Evolutionary conservation across 2,797 vertebrate species (phyloP), one percentile per base, ranked within the genome.

Genomic region (Onychomys arenicola): DNA sequence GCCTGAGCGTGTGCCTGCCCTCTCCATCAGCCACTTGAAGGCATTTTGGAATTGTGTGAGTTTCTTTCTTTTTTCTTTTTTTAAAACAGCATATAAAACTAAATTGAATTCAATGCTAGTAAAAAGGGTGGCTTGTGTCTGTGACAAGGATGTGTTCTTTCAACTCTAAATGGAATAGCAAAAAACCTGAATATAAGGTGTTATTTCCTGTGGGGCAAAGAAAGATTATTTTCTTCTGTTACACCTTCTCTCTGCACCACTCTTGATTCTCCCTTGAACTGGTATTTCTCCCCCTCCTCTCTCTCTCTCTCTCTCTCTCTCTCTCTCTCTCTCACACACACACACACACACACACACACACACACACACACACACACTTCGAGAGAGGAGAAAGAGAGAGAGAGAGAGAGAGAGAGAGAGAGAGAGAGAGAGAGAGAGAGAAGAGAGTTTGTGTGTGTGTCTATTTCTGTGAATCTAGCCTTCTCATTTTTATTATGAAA

Each of bases 61-160:
- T 80, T 63, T 29, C 40, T 25, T 23, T 69, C 34, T 52, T 37
- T 23, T 37, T 76, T 34, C 55, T 40, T 55, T 43, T 49, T 83
- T n/a, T 46, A 32, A 73, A 93, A 84, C 49, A 96, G 89, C 76
- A 69, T 96, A 96, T 96, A 95, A 96, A 96, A 73, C 93, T 97
- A 97, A 97, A 97, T 96, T 97, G 96, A 97, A 97, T 94, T 95
- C 88, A 95, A 49, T 91, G 46, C 81, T 93, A 86, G 88, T 92
- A 90, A 93, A 97, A 95, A 95, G 80, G 21, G 63, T 93, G 71
- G 92, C 95, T 96, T 93, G 89, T 90, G 94, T 95, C 81, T 96
- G 89, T 94, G 91, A 97, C 65, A 81, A 93, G 59, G 80, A 93
- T 96, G 65, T 95, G 83, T 92, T 97, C 83, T 96, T 97, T 95